phyloP scores from a whole-genome alignment of 2,888 invertebrate genomes.

The Diplolepis rosae region DNA sequence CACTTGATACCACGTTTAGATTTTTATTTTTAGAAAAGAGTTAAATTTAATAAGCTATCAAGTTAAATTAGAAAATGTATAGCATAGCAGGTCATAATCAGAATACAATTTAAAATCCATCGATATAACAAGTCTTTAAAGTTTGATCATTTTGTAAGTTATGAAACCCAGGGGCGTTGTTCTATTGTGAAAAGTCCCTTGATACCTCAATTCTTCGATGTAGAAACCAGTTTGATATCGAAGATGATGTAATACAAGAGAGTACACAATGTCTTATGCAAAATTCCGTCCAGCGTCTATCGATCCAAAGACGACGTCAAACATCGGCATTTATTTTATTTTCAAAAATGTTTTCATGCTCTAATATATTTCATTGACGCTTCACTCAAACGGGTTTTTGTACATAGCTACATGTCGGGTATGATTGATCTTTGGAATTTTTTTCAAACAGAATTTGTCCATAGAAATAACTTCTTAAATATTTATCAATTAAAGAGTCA shows the following conservation, averaged over 20 bases:
- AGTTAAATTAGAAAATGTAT: too few species aligned
- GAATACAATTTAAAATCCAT: not conserved
- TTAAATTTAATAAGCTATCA: not conserved
- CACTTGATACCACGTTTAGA: too few species aligned
- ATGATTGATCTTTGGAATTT: not conserved
- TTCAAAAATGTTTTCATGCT: not conserved
- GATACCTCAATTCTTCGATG: not conserved
- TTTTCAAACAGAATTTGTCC: not conserved
- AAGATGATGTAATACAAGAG: not conserved
- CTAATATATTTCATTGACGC: conserved; percentile 1
- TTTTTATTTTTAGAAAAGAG: not conserved
- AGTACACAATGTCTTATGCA: not conserved
- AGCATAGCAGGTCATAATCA: not conserved
- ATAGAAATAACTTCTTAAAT: too few species aligned
- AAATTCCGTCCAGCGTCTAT: not conserved
- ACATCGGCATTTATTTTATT: not conserved
- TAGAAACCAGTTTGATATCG: not conserved
- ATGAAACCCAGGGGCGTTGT: not conserved
- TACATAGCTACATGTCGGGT: not conserved
- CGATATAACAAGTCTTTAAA: not conserved
- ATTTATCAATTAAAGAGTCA: not conserved
- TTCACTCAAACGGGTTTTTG: not conserved
- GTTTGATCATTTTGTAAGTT: not conserved
- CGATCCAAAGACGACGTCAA: not conserved
- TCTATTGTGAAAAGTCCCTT: not conserved